Conservation (phyloP, 2,888 invertebrate species). For the Euplexia lucipara region DNA sequence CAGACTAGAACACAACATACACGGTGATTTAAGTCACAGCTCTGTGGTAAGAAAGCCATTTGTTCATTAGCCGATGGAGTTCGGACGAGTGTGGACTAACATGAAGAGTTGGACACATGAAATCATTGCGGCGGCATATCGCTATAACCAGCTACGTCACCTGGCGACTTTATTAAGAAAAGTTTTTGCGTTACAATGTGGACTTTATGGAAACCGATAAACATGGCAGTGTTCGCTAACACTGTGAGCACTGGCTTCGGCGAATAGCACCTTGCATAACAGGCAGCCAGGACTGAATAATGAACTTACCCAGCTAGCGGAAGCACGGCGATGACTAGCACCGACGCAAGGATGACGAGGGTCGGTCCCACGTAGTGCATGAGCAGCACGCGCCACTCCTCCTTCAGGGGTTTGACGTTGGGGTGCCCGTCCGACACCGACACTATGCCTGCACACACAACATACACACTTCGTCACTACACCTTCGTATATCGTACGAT, state of each 20-base stretch:
- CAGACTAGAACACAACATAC: conserved; percentile 70
- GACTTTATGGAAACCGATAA: not conserved
- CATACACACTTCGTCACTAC: conserved; percentile 13
- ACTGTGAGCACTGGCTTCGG: not conserved
- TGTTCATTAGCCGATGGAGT: not conserved
- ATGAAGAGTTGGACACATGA: no score
- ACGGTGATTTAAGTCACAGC: not conserved
- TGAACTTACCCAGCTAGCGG: conserved; percentile 94
- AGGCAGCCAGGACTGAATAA: not conserved
- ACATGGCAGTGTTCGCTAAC: no score
- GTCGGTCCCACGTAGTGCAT: conserved; percentile 90
- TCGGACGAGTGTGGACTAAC: no score
- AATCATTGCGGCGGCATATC: not conserved
- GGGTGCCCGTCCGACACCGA: conserved; percentile 85
- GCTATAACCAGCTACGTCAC: not conserved
- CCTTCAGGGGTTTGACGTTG: conserved; percentile 83
- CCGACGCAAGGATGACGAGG: conserved; percentile 92
- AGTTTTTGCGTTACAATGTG: no score
- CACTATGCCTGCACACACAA: conserved; percentile 89
- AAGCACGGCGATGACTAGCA: conserved; percentile 91
- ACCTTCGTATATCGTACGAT: no score
- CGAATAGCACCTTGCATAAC: not conserved
- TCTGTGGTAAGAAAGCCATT: not conserved
- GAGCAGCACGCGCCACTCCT: conserved; percentile 89
- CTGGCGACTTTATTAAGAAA: not conserved